These are phyloP conservation scores for Aphaenogaster ashmeadi DNA, from an alignment of 1,140 invertebrate species.

Conservation along the genomic window DNA sequence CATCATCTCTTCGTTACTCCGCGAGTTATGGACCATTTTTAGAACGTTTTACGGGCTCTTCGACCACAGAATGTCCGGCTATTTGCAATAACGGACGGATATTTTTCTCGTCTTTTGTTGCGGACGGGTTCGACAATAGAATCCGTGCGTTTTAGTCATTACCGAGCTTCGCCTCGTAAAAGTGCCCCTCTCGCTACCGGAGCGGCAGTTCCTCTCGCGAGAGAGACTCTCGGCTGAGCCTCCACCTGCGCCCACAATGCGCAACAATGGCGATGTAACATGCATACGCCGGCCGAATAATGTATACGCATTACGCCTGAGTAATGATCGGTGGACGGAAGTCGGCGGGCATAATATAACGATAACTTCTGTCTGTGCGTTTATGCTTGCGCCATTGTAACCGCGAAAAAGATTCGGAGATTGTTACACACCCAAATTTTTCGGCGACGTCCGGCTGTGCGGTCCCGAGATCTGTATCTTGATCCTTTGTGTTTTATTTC, in stretches of 20 bases:
- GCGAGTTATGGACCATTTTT: slow-evolving; percentile 26
- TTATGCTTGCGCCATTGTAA: background rate
- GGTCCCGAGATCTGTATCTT: background rate
- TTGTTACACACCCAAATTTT: background rate
- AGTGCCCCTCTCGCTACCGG: slow-evolving; percentile 26
- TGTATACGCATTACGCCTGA: slow-evolving; percentile 27
- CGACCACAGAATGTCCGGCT: slow-evolving; percentile 2
- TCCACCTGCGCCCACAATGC: slow-evolving; percentile 38
- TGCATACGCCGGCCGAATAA: slow-evolving; percentile 39
- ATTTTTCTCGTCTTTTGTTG: slow-evolving; percentile 39
- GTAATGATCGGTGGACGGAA: slow-evolving; percentile 50
- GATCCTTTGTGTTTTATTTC: too few relatives aligned
- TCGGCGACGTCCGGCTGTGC: background rate
- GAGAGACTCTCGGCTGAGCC: background rate
- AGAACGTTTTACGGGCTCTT: background rate
- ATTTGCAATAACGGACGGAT: slow-evolving; percentile 12
- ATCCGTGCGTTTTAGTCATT: slow-evolving; percentile 51
- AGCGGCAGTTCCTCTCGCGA: background rate
- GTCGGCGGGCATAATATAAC: slow-evolving; percentile 1
- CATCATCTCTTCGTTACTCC: background rate
- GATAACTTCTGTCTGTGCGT: background rate
- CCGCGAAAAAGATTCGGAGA: background rate
- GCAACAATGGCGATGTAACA: slow-evolving; percentile 49
- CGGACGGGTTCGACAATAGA: slow-evolving; percentile 31
- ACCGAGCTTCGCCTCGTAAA: slow-evolving; percentile 48